Evolutionary conservation across 2,797 vertebrate species (phyloP), one percentile per base, ranked within the genome.

Genomic region (Alectoris magna): DNA sequence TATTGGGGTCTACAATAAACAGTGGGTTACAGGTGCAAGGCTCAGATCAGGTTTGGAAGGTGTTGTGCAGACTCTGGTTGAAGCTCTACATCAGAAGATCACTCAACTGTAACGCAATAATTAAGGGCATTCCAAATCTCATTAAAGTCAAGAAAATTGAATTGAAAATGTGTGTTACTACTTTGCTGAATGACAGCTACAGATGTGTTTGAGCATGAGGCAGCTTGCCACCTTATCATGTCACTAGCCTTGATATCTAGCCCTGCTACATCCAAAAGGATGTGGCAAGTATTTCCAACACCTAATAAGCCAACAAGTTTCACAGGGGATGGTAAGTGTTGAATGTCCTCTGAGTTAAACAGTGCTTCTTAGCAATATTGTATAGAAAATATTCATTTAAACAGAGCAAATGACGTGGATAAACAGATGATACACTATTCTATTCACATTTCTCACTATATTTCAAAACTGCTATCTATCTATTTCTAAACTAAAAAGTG

Each of bases 181-280:
- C 39, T 84, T 26, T 76, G 78, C 31, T 84, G 84, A 95, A 72
- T 67, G 78, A 82, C 75, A 94, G 51, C 68, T 79, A 53, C 87
- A 88, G 36, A 72, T 82, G 56, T 17, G 24, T 84, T 59, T 67
- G 43, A 86, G 55, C 2, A 0, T 51, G 67, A 55, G 43, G 53
- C 78, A 73, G 55, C n/a, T 82, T 87, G 56, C 68, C 27, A 70
- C 56, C 36, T 73, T 63, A 22, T 24, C 1, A 0, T 48, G 63
- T 21, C 60, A 34, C 55, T 73, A 36, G 29, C 41, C 88, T 56
- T 21, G 53, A 56, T 56, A 56, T 31, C 53, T n/a, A 56, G 62
- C 51, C 67, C 59, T 6, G 0, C 23, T 70, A 82, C 74, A 26
- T 81, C 70, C 43, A 56, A 68, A 76, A 26, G 58, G 46, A 46